Evolutionary conservation across 2,888 invertebrate genomes (phyloP).

Genomic region (Alsophila aescularia): DNA sequence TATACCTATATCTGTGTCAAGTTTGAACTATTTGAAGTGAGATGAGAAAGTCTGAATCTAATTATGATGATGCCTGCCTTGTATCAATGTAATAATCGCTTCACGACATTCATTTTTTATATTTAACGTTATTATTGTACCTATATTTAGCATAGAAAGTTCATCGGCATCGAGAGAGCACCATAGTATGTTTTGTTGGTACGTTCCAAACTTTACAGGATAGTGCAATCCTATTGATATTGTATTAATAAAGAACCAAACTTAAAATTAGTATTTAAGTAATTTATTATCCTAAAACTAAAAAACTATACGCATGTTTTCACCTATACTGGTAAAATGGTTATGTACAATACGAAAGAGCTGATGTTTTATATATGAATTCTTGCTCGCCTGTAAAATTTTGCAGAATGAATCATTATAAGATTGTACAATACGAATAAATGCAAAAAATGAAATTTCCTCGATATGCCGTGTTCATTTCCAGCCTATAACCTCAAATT

Average conservation of each 20-base stretch:
- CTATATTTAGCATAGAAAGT: constrained; percentile 79
- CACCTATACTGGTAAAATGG: constrained; percentile 85
- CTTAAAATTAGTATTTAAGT: constrained; percentile 84
- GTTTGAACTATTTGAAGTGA: constrained; percentile 56
- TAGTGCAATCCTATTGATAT: constrained; percentile 84
- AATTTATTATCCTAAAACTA: constrained; percentile 85
- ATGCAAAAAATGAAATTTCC: constrained; percentile 84
- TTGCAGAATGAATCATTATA: constrained; percentile 85
- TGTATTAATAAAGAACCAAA: constrained; percentile 86
- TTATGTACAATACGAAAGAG: constrained; percentile 84
- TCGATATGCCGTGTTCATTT: constrained; percentile 65
- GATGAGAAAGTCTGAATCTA: constrained; percentile 64
- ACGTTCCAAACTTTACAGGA: constrained; percentile 80
- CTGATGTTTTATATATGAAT: constrained; percentile 85
- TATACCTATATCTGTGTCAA: constrained; percentile 36
- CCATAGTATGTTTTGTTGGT: constrained; percentile 78
- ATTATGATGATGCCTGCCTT: constrained; percentile 73
- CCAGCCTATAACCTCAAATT: constrained; percentile 12
- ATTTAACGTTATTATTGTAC: constrained; percentile 67
- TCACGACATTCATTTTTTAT: constrained; percentile 71
- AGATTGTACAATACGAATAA: constrained; percentile 85
- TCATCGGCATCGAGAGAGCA: constrained; percentile 81
- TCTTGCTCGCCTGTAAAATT: constrained; percentile 85
- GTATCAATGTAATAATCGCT: constrained; percentile 77
- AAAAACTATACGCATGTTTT: constrained; percentile 85